These are phyloP conservation scores for Ephydatia muelleri DNA, from an alignment of 37 sponge, comb jelly and placozoan species.

Conservation along the genomic window DNA sequence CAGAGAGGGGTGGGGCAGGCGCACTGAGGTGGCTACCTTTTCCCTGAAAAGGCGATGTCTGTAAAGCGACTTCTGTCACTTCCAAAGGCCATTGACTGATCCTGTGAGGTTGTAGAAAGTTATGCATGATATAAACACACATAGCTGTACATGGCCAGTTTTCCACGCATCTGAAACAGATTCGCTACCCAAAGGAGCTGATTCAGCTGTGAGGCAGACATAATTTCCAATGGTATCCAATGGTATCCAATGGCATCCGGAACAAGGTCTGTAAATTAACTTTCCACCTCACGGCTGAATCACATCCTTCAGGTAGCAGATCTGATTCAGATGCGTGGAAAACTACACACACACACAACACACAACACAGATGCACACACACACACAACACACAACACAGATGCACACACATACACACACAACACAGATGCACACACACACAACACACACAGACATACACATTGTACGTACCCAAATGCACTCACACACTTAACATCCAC, in stretches of 20 bases:
- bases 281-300: too few relatives aligned
- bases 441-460: not conserved
- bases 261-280: too few relatives aligned
- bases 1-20: too few relatives aligned
- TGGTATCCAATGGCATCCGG: too few relatives aligned
- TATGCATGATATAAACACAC: not conserved
- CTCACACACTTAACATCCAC: not conserved
- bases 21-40: slow-evolving; percentile 49
- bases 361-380: slow-evolving; percentile 4
- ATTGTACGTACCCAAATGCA: not conserved
- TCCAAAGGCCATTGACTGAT: slow-evolving; percentile 98
- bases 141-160: too few relatives aligned
- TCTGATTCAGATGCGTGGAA: too few relatives aligned
- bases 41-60: slow-evolving; percentile 88
- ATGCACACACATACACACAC: not conserved
- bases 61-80: slow-evolving; percentile 93
- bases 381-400: not conserved
- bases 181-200: too few relatives aligned
- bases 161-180: too few relatives aligned
- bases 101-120: slow-evolving; percentile 44
- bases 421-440: not conserved
- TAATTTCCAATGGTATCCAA: too few relatives aligned
- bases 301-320: too few relatives aligned
- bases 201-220: too few relatives aligned
- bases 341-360: too few relatives aligned